Evolutionary conservation across 1,140 invertebrate genomes (phyloP).

Genomic region (Dendrolimus punctatus): DNA sequence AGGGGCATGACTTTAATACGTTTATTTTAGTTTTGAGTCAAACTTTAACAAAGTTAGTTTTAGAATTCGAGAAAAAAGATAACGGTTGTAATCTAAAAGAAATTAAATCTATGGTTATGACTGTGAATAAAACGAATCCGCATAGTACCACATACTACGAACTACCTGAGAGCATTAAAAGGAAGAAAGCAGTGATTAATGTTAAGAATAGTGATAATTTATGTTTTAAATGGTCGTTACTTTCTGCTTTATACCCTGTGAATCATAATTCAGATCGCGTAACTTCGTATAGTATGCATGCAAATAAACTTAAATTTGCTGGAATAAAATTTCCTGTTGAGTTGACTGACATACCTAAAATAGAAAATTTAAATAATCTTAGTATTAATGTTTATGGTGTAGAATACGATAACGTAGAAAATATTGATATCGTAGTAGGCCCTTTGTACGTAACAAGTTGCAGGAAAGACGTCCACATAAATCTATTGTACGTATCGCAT

Average conservation of each 20-base stretch:
- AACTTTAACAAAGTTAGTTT: no score
- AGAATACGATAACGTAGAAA: constrained; percentile 20
- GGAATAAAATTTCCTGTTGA: constrained; percentile 46
- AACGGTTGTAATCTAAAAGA: no score
- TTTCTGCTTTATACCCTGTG: constrained; percentile 36
- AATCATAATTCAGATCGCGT: constrained; percentile 20
- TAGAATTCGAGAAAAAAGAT: no score
- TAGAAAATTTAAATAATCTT: constrained; percentile 50
- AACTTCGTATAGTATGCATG: constrained; percentile 33
- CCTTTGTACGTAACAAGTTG: constrained; percentile 33
- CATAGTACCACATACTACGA: no score
- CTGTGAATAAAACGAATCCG: no score
- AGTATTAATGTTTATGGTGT: constrained; percentile 33
- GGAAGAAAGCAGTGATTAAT: constrained; percentile 1
- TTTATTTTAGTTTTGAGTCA: no score
- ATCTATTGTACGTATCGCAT: constrained; percentile 28
- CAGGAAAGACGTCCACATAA: constrained; percentile 26
- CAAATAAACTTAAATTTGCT: constrained; percentile 38
- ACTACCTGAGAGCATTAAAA: background rate
- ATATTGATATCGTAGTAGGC: constrained; percentile 22
- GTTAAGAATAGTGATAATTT: background rate
- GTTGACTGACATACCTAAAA: constrained; percentile 40
- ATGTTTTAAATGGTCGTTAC: constrained; percentile 11
- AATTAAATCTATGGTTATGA: no score
- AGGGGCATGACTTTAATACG: no score